Base-by-base conservation (phyloP, 2,113 vertebrate genomes). In the Struthidea cinerea region DNA sequence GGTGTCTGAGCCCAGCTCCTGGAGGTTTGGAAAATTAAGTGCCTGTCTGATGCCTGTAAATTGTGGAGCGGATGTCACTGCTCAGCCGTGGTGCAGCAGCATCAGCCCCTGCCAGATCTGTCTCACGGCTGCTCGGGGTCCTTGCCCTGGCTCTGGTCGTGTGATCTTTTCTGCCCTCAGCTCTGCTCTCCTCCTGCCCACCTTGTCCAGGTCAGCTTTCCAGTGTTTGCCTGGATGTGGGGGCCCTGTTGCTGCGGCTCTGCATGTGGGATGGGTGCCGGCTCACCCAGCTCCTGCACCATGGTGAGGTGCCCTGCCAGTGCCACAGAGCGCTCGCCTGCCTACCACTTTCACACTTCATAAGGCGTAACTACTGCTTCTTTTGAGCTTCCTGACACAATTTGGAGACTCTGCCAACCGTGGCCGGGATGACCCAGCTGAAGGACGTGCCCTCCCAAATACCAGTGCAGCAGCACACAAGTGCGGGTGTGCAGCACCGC, bases 391-490 rank as follows among this genome's bases (percentile, higher is more conserved):
- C 68, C 68, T 0, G 1, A 5, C 20, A 6, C 26, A 2, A 3
- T 42, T 19, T 42, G 77, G n/a, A 32, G 44, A 15, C 35, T 60
- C 5, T 39, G 6, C n/a, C 22, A 0, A 0, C 27, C 13, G 0
- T 0, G 50, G 22, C 52, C 19, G 0, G n/a, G 30, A n/a, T 57
- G 78, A 35, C 35, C 78, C 50, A 18, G 42, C 10, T 5, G 55
- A 39, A 67, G 65, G 74, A 18, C 9, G 5, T 9, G 63, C 9
- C 17, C 35, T 85, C 16, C 61, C 70, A 19, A 37, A 27, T 24
- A 5, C 67, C 9, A 0, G 0, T 2, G 28, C 39, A 13, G 9
- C 69, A 46, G 60, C 37, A 16, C 33, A 0, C 9, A 0, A 6
- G 20, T 10, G 41, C 4, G 57, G 65, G 33, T 16, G 65, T 44